Evolutionary conservation across 2,113 vertebrate genomes (phyloP).

Genomic region (Pelvicachromis taeniatus): DNA sequence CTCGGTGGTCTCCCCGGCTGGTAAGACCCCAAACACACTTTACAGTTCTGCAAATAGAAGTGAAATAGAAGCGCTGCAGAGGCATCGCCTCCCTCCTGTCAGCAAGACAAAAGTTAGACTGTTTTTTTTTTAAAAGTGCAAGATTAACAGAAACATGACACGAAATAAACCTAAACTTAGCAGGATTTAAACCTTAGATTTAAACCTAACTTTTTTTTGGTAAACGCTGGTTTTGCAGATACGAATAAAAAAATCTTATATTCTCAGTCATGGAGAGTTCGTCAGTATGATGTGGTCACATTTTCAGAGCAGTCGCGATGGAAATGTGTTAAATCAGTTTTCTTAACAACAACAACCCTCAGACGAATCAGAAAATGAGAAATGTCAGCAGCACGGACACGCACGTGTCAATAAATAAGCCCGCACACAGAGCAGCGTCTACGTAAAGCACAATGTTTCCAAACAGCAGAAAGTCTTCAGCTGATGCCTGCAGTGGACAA

Average conservation of each 20-base stretch:
- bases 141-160: not conserved
- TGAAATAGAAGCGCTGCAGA: not conserved
- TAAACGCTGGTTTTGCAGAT: not conserved
- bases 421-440: not conserved
- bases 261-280: not conserved
- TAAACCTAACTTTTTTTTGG: not conserved
- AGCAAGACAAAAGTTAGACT: not conserved
- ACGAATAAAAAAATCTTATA: not conserved
- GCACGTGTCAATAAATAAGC: no score
- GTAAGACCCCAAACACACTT: constrained; percentile 5
- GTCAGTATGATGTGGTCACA: not conserved
- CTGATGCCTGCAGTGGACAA: not conserved
- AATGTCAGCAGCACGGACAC: no score
- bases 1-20: constrained; percentile 6
- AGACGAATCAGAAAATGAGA: not conserved
- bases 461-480: not conserved
- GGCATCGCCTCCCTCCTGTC: not conserved
- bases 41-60: not conserved
- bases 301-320: not conserved
- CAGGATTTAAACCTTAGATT: no score
- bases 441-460: not conserved
- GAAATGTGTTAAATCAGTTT: not conserved
- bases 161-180: not conserved
- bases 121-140: not conserved
- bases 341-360: not conserved